Conservation (phyloP, 2,113 vertebrate genomes). For the Bubo scandiacus region DNA sequence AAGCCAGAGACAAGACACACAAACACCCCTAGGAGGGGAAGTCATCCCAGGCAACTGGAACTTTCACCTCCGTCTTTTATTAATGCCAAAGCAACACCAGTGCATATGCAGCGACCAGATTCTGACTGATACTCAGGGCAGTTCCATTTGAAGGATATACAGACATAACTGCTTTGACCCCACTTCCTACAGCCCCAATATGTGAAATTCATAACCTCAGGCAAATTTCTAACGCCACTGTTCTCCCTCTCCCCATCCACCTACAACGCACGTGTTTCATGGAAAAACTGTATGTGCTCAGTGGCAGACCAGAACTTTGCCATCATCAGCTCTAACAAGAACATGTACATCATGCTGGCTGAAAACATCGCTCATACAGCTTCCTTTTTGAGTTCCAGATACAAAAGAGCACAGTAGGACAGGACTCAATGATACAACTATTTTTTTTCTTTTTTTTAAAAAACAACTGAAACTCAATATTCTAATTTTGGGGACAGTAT, state of each 20-base stretch:
- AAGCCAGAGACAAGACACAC: background rate
- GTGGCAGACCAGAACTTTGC: background rate
- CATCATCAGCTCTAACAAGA: background rate
- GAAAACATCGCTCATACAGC: background rate
- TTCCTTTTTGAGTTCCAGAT: background rate
- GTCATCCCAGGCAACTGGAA: background rate
- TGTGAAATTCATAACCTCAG: background rate
- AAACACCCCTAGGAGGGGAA: background rate
- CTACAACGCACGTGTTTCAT: fast-evolving
- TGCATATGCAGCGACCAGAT: background rate
- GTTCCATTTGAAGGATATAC: background rate
- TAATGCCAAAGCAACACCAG: background rate
- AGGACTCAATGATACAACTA: background rate
- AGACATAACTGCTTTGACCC: background rate
- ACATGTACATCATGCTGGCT: background rate
- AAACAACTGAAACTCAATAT: background rate
- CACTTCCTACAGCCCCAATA: background rate
- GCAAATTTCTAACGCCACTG: background rate
- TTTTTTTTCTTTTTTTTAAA: background rate
- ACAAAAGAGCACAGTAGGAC: background rate
- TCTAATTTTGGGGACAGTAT: background rate
- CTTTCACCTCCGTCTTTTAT: background rate
- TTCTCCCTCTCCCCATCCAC: background rate
- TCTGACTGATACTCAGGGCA: background rate
- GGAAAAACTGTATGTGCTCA: background rate